Base-by-base conservation (phyloP, 2,888 invertebrate species). In the Parnassius smintheus region DNA sequence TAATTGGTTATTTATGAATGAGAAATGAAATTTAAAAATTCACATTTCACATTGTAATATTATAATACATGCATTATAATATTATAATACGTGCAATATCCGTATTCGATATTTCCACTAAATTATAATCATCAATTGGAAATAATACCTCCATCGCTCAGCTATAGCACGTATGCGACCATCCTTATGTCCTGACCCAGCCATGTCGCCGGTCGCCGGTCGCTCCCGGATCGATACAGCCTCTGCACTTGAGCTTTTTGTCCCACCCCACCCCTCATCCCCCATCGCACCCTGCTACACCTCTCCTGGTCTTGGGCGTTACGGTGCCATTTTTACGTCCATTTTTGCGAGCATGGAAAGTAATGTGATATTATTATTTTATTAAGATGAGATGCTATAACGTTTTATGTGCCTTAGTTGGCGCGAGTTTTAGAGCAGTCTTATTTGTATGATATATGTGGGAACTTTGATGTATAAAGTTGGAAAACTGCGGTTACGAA, bases 221-320 rank as follows among this genome's bases (percentile, higher is more conserved):
- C 75, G 72, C 75, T 75, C 74, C 71, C 80, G 83, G 87, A 89
- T 91, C 91, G 88, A 91, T 91, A 90, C 90, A 91, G 91, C 91
- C 86, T 91, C 90, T 87, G 88, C 89, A 87, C 88, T 88, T 88
- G 84, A 87, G 88, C 86, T 86, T 87, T 87, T 85, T 82, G 80
- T 83, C 75, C 75, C 81, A 79, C 73, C 67, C 69, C 64, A 70
- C 70, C 71, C 59, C 59, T 70, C 66, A 42, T 54, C 58, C 65
- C 65, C 70, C 66, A 61, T 67, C 65, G 44, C 68, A 65, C 67
- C 72, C 70, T 41, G 54, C 69, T 68, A 67, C 66, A 70, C 74
- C 73, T 65, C 68, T 67, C 66, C 68, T 72, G 72, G 70, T 73
- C 80, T 77, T 80, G 78, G 80, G 75, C 77, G 76, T 76, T 78